A percentile compares a stretch with the other conserved stretches of the same genome.
Evolutionary conservation across 2,888 invertebrate genomes (phyloP).

Genomic region (Sphaerophoria rueppellii): DNA sequence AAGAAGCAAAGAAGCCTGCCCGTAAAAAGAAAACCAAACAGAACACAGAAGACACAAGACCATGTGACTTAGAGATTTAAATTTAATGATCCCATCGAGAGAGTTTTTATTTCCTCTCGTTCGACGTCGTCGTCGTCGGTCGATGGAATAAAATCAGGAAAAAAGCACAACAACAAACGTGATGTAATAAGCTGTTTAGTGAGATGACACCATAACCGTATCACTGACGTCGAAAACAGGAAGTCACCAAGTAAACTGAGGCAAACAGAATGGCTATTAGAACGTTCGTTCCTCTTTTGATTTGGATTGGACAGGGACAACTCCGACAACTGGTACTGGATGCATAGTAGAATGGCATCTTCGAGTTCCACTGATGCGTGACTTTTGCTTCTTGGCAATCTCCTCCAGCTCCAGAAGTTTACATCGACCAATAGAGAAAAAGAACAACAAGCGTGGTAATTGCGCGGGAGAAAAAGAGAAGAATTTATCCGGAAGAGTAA

Average conservation of each 20-base stretch:
- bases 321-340: conserved; percentile 37
- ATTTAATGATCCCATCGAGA: conserved; percentile 70
- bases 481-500: conserved; percentile 51
- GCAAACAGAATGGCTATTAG: conserved; percentile 40
- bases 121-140: not conserved
- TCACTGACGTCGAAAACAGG: conserved; percentile 50
- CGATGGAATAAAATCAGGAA: not conserved
- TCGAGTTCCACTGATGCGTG: conserved; percentile 54
- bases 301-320: not conserved
- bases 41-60: not conserved
- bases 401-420: not conserved
- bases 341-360: conserved; percentile 10
- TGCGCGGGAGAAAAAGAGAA: conserved; percentile 26
- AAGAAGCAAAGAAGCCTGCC: not conserved
- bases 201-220: conserved; percentile 47
- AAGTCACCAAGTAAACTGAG: conserved; percentile 56
- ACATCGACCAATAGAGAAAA: not conserved
- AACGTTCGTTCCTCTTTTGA: conserved; percentile 22
- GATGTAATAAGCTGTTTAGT: conserved; percentile 65
- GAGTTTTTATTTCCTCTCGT: conserved; percentile 66
- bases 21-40: not conserved
- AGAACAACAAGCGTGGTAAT: conserved; percentile 17
- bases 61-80: conserved; percentile 70
- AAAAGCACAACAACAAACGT: conserved; percentile 47
- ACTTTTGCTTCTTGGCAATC: conserved; percentile 25